Evolutionary conservation across 2,797 vertebrate genomes (phyloP), one percentile per base, ranked within the genome.

Genomic region (Cirrhinus mrigala): DNA sequence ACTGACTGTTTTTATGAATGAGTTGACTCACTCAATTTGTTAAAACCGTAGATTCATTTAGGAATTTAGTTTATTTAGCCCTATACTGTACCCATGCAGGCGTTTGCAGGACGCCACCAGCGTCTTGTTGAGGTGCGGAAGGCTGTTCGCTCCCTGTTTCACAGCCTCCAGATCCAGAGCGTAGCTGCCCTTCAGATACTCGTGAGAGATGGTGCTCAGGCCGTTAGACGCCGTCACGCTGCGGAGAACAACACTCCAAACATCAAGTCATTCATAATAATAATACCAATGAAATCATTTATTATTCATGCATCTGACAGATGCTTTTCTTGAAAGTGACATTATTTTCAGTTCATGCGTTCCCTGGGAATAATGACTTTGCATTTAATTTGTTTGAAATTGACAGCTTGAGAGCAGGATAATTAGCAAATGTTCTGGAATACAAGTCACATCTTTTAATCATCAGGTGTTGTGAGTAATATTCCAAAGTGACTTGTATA

Each of bases 111-210:
- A 98, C 12, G 97, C 89, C 90, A 97, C 96, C 0, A 98, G 95
- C 5, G 97, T 97, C 82, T 95, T 97, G 94, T 98, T 98, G 91
- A 99, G 97, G 91, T 99, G 97, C 11, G 98, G 97, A 79, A 99
- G 93, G 46, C 91, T 94, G 89, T 93, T 95, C 79, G 97, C 97
- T 44, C 98, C 98, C 2, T 96, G 97, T 82, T 96, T 96, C 54
- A 99, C 98, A 0, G 97, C 98, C 87, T 99, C 98, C 56, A 99
- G 95, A 88, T 99, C 98, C 93, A 99, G 93, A 29, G 96, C 95
- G 1, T 99, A 99, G 94, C 97, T 99, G 85, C 97, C 97, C 91
- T 97, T 98, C 93, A 99, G 95, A 92, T 99, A 99, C 90, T 99
- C 98, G 0, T 99, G 98, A 1, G 98, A 99, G 85, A 99, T 94